Base-by-base conservation (phyloP, 2,113 vertebrate genomes). In the Rhipidura dahli region DNA sequence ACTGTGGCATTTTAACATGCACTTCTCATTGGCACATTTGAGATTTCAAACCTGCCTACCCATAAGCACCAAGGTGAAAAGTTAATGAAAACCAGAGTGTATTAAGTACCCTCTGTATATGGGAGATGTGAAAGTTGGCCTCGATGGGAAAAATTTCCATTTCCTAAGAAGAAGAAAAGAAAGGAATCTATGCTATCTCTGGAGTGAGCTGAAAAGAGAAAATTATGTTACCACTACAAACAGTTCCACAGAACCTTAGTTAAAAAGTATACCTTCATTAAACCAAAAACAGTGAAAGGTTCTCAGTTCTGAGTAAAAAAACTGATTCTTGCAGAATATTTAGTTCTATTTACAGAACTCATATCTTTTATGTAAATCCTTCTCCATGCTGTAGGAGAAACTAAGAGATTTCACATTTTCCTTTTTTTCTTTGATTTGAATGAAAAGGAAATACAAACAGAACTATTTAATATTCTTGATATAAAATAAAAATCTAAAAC, bases 221-320 rank as follows among this genome's bases (percentile, higher is more conserved):
- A 61, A 79, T 10, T 0, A 23, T 47, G 18, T 47, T n/a, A 68
- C 10, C 13, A 53, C 20, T 26, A 76, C 0, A 3, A 81, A 60
- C 6, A 53, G 27, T 44, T 66, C 20, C 31, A 79, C 21, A 76
- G 18, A 79, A 75, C 12, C 40, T 33, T 2, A 56, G 19, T n/a
- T 50, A 19, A 71, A 57, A 80, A 42, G 3, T n/a, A 13, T 7
- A 40, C 8, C 20, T 72, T 72, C 33, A 20, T 44, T 57, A 40
- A 69, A 64, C 19, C 8, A 63, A 68, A 49, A 71, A 0, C 15
- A 76, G 23, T 19, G 35, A 76, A 63, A 44, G 26, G 7, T 37
- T 53, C 23, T 39, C 45, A 30, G 14, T 44, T 83, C n/a, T 49
- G 22, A 53, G 7, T 26, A 23, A 85, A 56, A 56, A 22, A 35